Evolutionary conservation across 2,888 invertebrate genomes (phyloP).

Genomic region (Torymus auratus): DNA sequence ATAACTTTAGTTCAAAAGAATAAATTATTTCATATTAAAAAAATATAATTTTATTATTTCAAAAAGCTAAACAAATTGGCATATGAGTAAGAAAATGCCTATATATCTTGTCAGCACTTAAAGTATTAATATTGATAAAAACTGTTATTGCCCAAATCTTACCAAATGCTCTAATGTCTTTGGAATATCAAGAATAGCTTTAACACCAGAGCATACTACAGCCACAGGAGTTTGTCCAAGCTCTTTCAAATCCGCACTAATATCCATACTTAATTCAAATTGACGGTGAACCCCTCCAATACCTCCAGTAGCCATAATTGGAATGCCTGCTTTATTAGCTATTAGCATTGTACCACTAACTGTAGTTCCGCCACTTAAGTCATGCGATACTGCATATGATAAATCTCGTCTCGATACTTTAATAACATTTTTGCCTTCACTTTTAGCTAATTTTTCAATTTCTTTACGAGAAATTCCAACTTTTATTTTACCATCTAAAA

Average conservation of each 20-base stretch:
- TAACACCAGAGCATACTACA: constrained; percentile 97
- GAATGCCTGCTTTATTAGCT: constrained; percentile 89
- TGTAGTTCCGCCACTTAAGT: constrained; percentile 93
- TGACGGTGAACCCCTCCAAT: constrained; percentile 96
- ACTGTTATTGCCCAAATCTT: constrained; percentile 65
- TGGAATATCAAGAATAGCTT: constrained; percentile 97
- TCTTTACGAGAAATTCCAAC: constrained; percentile 85
- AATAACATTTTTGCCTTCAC: constrained; percentile 77
- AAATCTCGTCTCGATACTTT: constrained; percentile 95
- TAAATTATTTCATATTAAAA: too few species aligned
- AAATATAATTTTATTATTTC: too few species aligned
- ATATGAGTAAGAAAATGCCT: too few species aligned
- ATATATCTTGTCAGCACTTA: too few species aligned
- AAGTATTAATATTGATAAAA: background rate
- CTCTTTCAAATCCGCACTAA: constrained; percentile 96
- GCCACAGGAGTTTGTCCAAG: constrained; percentile 90
- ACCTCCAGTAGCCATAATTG: constrained; percentile 96
- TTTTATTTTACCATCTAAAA: constrained; percentile 88
- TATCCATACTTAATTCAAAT: constrained; percentile 90
- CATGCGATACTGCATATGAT: constrained; percentile 84
- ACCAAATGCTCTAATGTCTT: constrained; percentile 96
- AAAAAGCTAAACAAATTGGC: too few species aligned
- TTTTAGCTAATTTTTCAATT: constrained; percentile 82
- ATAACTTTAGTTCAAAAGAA: too few species aligned
- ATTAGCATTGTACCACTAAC: constrained; percentile 95